Evolutionary conservation across 2,113 vertebrate genomes (phyloP), one percentile per base, ranked within the genome.

Genomic region (Dasypus novemcinctus): DNA sequence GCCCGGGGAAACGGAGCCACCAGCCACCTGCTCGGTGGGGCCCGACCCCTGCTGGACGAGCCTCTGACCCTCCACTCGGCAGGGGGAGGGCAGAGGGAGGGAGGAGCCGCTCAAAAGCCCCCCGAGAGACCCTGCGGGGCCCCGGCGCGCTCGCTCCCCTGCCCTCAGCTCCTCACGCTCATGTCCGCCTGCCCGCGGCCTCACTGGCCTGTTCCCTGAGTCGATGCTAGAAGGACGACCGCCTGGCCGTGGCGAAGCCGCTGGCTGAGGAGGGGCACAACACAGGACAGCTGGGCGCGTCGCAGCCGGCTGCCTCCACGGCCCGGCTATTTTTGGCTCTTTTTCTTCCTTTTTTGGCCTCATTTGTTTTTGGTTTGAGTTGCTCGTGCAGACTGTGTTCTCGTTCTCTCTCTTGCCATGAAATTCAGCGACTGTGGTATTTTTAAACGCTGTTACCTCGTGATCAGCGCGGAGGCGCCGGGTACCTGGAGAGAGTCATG

Each of bases 291-390:
- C 97, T 96, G 97, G 96, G 2, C 0, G 49, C 12, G 20, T 46
- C 2, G 5, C 87, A 23, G 93, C 66, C 94, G n/a, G 69, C 95
- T 59, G 46, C 86, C 74, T 74, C 83, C 68, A 75, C 86, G 27
- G 79, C 89, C 0, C 25, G 10, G 29, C 97, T 97, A 95, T 96
- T 97, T 95, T 91, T 68, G 97, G 97, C 54, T 94, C 87, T 86
- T 78, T 86, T 76, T 95, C 21, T 59, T 59, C 23, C 23, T 23
- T 57, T 57, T 59, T 59, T 59, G 1, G 93, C 93, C 85, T 96
- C 93, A 63, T 96, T 97, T 97, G 94, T 97, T 97, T 97, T 93
- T 96, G 96, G 91, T 83, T 69, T 33, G 86, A 80, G 75, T 78
- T 93, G 97, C 84, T 94, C 94, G 78, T 43, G 81, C 76, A 91